These are phyloP conservation scores for Rhingia rostrata DNA, from an alignment of 2,888 invertebrate genomes.

Conservation along the genomic window DNA sequence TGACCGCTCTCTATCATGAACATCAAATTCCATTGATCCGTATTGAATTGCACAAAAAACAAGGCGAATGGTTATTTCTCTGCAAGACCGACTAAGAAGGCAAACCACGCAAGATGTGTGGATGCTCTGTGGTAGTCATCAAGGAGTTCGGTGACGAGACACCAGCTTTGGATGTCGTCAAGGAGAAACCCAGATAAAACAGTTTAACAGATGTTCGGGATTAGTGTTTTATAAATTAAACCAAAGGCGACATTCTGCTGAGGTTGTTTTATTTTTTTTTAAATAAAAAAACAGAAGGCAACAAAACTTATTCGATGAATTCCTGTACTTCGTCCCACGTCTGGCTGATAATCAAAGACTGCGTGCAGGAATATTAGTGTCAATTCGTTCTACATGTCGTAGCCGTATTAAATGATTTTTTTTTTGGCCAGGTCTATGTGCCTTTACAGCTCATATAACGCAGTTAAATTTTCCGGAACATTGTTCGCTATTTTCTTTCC, in stretches of 20 bases:
- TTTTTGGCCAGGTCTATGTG: too few species aligned
- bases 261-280: constrained; percentile 74
- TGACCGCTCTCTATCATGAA: constrained; percentile 98
- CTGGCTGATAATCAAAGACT: too few species aligned
- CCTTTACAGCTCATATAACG: too few species aligned
- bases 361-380: too few species aligned
- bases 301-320: constrained; percentile 59
- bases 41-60: constrained; percentile 99
- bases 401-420: too few species aligned
- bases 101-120: constrained; percentile 98
- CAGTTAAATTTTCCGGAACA: too few species aligned
- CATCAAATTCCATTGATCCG: constrained; percentile 97
- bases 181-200: constrained; percentile 95
- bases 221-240: too few species aligned
- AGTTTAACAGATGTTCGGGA: constrained; percentile 83
- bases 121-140: constrained; percentile 98
- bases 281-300: constrained; percentile 71
- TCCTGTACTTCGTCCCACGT: too few species aligned
- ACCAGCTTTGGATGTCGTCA: constrained; percentile 95
- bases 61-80: constrained; percentile 99
- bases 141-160: constrained; percentile 99
- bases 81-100: constrained; percentile 99
- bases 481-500: too few species aligned
- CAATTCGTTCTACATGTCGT: too few species aligned
- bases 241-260: constrained; percentile 67